Base-by-base conservation (phyloP, 2,797 vertebrate genomes). In the Melanotaenia trifasciata region DNA sequence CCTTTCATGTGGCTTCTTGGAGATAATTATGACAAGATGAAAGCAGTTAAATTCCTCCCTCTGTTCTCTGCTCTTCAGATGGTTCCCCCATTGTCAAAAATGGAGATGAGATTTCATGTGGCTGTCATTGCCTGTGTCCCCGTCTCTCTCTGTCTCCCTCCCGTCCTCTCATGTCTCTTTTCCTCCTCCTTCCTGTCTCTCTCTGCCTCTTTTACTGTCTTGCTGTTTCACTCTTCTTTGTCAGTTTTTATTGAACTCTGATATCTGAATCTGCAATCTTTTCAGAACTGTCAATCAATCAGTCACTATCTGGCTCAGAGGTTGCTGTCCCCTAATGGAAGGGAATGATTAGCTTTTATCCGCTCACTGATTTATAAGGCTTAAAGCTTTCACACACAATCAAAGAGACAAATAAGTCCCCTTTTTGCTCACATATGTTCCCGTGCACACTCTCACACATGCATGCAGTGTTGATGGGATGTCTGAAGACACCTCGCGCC, bases 11-110 rank as follows among this genome's bases (percentile, higher is more conserved):
- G 90, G 90, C 84, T 94, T 94, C 91, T 93, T 93, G 93, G 91
- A 94, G 93, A 95, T 95, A 94, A 94, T 94, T 94, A 93, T 93
- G 93, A 93, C 89, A 90, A 94, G 93, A 94, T 94, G 92, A 95
- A 95, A 94, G 92, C 88, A 78, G 89, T 93, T 94, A 93, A 94
- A 94, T 93, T 93, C 90, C 92, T 94, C 88, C 85, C 92, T 93
- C 92, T 93, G 92, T 94, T 94, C 90, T 92, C 86, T 87, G 84
- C 90, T 88, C 92, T 92, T 94, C 91, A 94, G 90, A 94, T 90
- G 92, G 88, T 92, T 93, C 90, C 93, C 93, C 90, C 90, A 94
- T 94, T 94, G 93, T 95, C 94, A 95, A 93, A 94, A 94, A 94
- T 94, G 94, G 91, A 94, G 94, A 94, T 94, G 92, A 93, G 93